Evolutionary conservation across 1,140 invertebrate genomes (phyloP).

Genomic region (Zaprionus capensis): DNA sequence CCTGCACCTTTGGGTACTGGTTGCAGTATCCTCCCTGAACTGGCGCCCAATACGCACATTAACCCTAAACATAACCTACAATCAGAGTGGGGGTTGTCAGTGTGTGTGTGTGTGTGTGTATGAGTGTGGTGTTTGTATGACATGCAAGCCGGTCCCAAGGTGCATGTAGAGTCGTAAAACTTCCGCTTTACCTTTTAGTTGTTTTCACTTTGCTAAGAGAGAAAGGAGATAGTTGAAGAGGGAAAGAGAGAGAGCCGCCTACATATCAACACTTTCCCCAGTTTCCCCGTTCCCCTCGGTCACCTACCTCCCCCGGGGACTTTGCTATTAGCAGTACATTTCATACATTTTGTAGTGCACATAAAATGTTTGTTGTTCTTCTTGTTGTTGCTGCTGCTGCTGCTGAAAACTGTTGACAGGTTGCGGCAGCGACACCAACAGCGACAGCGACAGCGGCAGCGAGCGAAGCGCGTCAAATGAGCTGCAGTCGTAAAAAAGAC

Average conservation of each 20-base stretch:
- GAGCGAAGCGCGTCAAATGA: constrained; percentile 62
- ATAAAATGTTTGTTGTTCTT: constrained; percentile 58
- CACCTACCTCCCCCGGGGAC: constrained; percentile 27
- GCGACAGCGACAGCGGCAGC: too few species aligned
- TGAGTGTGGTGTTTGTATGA: constrained; percentile 2
- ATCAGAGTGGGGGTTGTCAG: neutral
- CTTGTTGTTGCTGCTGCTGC: constrained; percentile 46
- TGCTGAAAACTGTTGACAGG: constrained; percentile 77
- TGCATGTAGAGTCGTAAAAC: constrained; percentile 47
- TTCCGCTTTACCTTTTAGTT: constrained; percentile 52
- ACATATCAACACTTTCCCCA: constrained; percentile 39
- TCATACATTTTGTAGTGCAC: constrained; percentile 80
- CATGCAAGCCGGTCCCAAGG: constrained; percentile 36
- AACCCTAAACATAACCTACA: constrained; percentile 30
- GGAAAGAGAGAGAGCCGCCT: constrained; percentile 22
- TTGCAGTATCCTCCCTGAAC: constrained; percentile 16
- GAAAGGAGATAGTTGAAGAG: neutral
- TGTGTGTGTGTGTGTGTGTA: neutral
- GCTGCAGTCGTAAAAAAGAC: constrained; percentile 80
- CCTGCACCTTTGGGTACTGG: constrained; percentile 27
- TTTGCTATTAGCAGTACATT: constrained; percentile 80
- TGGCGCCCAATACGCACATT: constrained; percentile 43
- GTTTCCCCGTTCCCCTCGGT: neutral
- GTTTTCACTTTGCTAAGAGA: constrained; percentile 33
- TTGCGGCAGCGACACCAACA: neutral